A percentile compares a stretch with the other conserved stretches of the same genome.
Conservation (phyloP, 2,797 vertebrate species). For the Tragopan temminckii region DNA sequence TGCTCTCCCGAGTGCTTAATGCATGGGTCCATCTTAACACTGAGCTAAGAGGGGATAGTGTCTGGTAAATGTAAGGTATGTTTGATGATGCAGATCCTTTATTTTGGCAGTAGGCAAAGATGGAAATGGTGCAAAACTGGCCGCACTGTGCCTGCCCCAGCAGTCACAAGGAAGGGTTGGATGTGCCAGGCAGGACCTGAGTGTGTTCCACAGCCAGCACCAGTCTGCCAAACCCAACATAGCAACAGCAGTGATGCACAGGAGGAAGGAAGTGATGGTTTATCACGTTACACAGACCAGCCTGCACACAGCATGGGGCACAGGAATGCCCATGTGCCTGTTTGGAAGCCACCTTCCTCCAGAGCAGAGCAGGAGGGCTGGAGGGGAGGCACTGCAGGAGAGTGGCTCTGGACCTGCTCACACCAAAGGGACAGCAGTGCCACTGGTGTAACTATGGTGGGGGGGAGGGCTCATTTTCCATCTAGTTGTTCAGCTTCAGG, state of each 20-base stretch:
- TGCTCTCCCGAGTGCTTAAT: background rate
- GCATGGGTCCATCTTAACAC: background rate
- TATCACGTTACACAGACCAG: background rate
- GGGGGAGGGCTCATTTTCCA: background rate
- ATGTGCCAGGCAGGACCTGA: background rate
- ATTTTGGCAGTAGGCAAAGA: background rate
- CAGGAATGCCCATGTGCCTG: background rate
- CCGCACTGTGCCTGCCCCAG: background rate
- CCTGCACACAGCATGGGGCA: background rate
- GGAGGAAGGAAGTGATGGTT: background rate
- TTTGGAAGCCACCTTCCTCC: background rate
- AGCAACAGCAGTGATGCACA: background rate
- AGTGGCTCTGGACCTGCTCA: background rate
- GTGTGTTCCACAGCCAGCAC: rapidly evolving
- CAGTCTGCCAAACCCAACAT: rapidly evolving
- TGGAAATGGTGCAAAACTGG: background rate
- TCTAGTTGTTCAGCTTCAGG: background rate
- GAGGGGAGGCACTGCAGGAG: background rate
- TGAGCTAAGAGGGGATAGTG: background rate
- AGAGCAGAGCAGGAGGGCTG: background rate
- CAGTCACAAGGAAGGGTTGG: background rate
- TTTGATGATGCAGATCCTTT: background rate
- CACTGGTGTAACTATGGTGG: background rate
- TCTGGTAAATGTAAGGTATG: background rate
- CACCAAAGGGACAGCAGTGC: background rate